Evolutionary conservation across 2,113 vertebrate genomes (phyloP).

Genomic region (Neotragus moschatus): DNA sequence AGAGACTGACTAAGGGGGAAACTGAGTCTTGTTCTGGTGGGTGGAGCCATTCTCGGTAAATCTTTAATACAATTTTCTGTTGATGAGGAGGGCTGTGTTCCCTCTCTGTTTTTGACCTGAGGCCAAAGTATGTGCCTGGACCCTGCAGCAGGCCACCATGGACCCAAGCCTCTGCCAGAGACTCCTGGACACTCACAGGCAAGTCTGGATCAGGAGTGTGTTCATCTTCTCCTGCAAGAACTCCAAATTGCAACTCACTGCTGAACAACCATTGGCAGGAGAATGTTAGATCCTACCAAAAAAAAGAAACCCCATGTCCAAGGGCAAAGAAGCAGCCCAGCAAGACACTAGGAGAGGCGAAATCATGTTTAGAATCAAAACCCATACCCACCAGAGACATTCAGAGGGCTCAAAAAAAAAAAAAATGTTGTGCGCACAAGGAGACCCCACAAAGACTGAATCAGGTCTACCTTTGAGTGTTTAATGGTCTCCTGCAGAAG

Average conservation of each 20-base stretch:
- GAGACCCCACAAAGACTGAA: neutral
- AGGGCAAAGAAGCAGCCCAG: neutral
- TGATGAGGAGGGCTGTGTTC: neutral
- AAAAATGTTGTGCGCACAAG: neutral
- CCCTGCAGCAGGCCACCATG: neutral
- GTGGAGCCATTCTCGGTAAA: neutral
- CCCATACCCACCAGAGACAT: neutral
- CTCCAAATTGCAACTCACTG: neutral
- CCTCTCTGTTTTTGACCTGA: neutral
- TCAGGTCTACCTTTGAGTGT: neutral
- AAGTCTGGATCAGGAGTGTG: neutral
- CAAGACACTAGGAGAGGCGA: fast-evolving
- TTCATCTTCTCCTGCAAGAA: neutral
- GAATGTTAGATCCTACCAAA: neutral
- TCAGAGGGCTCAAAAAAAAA: neutral
- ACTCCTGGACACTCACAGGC: neutral
- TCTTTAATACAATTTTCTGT: neutral
- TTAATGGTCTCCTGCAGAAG: neutral
- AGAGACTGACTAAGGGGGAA: neutral
- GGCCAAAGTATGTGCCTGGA: neutral
- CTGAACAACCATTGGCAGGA: neutral
- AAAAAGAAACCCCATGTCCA: neutral
- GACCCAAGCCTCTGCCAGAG: neutral
- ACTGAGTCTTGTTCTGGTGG: neutral
- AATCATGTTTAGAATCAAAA: neutral